These are phyloP conservation scores for Callipepla californica DNA, from an alignment of 2,113 vertebrate genomes.

Conservation along the genomic window DNA sequence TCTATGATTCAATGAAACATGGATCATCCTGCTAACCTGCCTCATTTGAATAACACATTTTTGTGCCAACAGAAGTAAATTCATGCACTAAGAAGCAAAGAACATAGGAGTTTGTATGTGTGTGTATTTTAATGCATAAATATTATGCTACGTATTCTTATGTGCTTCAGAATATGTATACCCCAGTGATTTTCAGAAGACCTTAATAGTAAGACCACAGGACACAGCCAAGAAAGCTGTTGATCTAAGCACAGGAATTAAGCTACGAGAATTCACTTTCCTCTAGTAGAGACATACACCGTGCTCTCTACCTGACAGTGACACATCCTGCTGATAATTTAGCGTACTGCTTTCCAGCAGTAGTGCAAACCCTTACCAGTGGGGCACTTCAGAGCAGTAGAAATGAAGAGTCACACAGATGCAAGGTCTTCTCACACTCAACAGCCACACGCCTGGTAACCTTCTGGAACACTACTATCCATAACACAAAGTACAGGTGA, in stretches of 20 bases:
- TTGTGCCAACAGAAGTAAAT: not conserved
- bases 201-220: not conserved
- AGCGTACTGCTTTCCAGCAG: not conserved
- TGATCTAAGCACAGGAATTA: not conserved
- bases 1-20: not conserved
- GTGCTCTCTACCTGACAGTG: not conserved
- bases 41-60: not conserved
- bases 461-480: not conserved
- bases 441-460: not conserved
- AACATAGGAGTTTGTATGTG: not conserved
- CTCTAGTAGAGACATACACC: not conserved
- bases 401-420: not conserved
- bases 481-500: not conserved
- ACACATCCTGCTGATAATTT: not conserved
- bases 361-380: not conserved
- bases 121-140: not conserved
- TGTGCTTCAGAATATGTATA: not conserved
- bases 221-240: not conserved
- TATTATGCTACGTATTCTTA: not conserved
- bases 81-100: not conserved
- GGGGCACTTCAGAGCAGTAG: not conserved
- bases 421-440: not conserved
- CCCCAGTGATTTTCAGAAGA: not conserved
- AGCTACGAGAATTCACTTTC: not conserved
- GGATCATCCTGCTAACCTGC: not conserved